Evolutionary conservation across 2,113 vertebrate genomes (phyloP).

Genomic region (Trogon surrucura): DNA sequence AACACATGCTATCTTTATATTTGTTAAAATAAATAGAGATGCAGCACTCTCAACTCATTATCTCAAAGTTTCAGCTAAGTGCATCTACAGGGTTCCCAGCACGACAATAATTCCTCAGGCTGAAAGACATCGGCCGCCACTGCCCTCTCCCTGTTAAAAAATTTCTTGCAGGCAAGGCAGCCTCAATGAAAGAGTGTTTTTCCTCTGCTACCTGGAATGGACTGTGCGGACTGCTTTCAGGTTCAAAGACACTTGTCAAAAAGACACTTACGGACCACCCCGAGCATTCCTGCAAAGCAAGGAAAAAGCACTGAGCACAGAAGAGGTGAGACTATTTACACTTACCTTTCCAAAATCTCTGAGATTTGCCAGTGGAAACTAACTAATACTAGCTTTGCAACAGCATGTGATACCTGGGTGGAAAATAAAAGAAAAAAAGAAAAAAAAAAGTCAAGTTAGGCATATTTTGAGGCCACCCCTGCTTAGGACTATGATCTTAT

Average conservation of each 20-base stretch:
- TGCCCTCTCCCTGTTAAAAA: not conserved
- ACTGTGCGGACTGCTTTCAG: not conserved
- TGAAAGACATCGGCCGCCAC: not conserved
- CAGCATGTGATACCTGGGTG: conserved; percentile 91
- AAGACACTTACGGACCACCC: not conserved
- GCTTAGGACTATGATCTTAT: not conserved
- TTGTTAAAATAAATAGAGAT: not conserved
- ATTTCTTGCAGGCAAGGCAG: not conserved
- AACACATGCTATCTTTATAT: not conserved
- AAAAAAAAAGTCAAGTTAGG: not conserved
- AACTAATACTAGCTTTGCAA: conserved; percentile 98
- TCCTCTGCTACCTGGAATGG: not conserved
- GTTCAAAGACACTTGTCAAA: not conserved
- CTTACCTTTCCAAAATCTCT: conserved; percentile 96
- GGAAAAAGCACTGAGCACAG: not conserved
- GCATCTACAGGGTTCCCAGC: not conserved
- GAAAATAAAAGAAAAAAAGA: conserved; percentile 13
- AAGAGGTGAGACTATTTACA: not conserved
- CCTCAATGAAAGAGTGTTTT: not conserved
- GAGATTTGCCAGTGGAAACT: conserved; percentile 98
- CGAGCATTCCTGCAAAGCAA: not conserved
- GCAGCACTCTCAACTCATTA: not conserved
- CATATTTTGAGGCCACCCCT: not conserved
- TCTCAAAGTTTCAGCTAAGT: not conserved
- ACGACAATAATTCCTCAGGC: not conserved